These are phyloP conservation scores for Stegostoma tigrinum DNA, from an alignment of 2,113 vertebrate genomes.

Conservation along the genomic window DNA sequence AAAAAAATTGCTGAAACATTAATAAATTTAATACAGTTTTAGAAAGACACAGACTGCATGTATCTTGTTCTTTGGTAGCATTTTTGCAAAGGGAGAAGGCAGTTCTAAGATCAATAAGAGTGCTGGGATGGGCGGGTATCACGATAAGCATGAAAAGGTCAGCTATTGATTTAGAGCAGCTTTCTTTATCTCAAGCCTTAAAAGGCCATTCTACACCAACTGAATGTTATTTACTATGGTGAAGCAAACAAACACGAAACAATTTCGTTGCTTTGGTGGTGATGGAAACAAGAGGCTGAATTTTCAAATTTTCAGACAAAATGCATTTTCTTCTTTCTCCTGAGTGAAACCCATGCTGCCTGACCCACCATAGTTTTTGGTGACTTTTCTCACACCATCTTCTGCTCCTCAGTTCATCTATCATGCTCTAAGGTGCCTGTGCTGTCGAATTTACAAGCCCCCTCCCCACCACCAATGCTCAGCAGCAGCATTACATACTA, in stretches of 20 bases:
- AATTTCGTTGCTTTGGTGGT: not conserved
- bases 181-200: not conserved
- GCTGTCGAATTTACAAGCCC: too few relatives aligned
- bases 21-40: slow-evolving; percentile 13
- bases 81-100: not conserved
- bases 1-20: not conserved
- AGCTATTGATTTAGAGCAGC: not conserved
- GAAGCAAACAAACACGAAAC: not conserved
- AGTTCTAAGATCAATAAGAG: not conserved
- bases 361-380: too few relatives aligned
- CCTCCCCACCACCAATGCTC: too few relatives aligned
- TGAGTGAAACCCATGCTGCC: too few relatives aligned
- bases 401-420: too few relatives aligned
- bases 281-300: not conserved
- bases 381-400: too few relatives aligned
- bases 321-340: too few relatives aligned
- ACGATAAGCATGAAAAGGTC: not conserved
- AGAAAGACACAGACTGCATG: slow-evolving; percentile 1
- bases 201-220: too few relatives aligned
- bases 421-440: too few relatives aligned
- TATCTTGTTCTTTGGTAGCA: not conserved
- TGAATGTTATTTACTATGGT: not conserved
- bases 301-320: too few relatives aligned
- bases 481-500: too few relatives aligned
- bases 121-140: not conserved